A percentile compares a stretch with the other conserved stretches of the same genome.
Evolutionary conservation across 2,113 vertebrate genomes (phyloP).

Genomic region (Platysternon megacephalum): DNA sequence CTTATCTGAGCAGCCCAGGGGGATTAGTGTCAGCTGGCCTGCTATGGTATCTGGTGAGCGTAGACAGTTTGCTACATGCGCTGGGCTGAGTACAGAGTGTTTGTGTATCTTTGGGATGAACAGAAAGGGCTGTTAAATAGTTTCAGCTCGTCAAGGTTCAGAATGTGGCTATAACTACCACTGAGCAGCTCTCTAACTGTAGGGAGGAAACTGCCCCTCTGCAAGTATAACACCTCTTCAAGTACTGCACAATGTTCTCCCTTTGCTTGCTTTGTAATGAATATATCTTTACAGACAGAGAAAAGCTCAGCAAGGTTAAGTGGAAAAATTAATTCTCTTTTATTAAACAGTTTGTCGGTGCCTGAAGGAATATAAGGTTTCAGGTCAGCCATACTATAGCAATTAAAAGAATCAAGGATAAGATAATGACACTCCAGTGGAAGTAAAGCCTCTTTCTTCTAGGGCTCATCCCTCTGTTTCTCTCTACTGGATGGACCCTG

Average conservation of each 20-base stretch:
- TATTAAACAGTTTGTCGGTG: neutral
- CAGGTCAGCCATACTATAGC: neutral
- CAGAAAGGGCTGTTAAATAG: neutral
- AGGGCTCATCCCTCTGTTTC: neutral
- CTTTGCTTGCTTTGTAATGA: rapidly evolving
- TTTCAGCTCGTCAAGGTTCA: neutral
- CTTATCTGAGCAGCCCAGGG: neutral
- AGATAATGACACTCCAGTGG: neutral
- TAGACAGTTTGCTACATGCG: neutral
- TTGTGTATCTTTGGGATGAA: neutral
- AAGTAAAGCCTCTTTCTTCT: neutral
- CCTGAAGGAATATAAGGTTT: neutral
- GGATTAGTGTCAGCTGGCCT: neutral
- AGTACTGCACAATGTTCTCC: neutral
- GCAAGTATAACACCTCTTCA: neutral
- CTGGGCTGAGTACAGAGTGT: neutral
- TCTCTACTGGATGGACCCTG: neutral
- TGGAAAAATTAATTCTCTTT: neutral
- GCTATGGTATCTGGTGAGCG: neutral
- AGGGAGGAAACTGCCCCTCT: neutral
- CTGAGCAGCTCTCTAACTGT: rapidly evolving
- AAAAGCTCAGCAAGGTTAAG: neutral
- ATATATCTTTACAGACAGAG: neutral
- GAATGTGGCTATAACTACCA: neutral
- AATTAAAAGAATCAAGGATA: neutral